Evolutionary conservation across 2,888 invertebrate species (phyloP).

Genomic region (Sericinus montela): DNA sequence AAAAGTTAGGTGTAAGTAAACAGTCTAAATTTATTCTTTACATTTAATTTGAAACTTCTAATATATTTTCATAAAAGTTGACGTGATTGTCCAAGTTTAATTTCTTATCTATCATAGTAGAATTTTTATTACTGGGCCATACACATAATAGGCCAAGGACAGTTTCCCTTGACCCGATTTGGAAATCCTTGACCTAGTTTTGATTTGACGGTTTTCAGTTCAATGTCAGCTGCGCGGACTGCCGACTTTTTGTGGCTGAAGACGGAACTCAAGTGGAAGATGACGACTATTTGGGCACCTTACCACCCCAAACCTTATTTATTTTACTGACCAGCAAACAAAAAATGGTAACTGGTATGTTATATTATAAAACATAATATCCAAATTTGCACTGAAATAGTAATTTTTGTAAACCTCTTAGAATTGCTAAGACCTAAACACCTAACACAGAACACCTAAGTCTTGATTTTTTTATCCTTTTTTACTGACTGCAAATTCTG

Average conservation of each 20-base stretch:
- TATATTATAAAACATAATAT: conserved; percentile 2
- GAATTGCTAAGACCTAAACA: no score
- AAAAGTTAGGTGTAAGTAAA: conserved; percentile 80
- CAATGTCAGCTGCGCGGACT: conserved; percentile 67
- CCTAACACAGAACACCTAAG: no score
- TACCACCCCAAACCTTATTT: conserved; percentile 87
- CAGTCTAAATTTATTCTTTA: conserved; percentile 13
- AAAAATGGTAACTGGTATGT: conserved; percentile 80
- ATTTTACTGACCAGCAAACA: conserved; percentile 76
- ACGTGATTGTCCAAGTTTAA: no score
- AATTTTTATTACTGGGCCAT: no score
- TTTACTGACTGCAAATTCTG: no score
- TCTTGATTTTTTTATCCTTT: no score
- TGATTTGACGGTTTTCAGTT: conserved; percentile 51
- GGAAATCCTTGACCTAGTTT: conserved; percentile 51
- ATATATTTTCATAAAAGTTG: no score
- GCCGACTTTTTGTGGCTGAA: conserved; percentile 77
- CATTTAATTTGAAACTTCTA: no score
- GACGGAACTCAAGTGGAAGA: conserved; percentile 87
- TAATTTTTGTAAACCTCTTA: no score
- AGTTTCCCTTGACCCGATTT: conserved; percentile 31
- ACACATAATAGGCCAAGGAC: conserved; percentile 47
- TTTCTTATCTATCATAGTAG: no score
- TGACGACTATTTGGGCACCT: conserved; percentile 86
- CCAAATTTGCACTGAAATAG: no score